These are phyloP conservation scores for Paragorgia papillata DNA, from an alignment of 92 coral and sea anemone genomes.

Conservation along the genomic window DNA sequence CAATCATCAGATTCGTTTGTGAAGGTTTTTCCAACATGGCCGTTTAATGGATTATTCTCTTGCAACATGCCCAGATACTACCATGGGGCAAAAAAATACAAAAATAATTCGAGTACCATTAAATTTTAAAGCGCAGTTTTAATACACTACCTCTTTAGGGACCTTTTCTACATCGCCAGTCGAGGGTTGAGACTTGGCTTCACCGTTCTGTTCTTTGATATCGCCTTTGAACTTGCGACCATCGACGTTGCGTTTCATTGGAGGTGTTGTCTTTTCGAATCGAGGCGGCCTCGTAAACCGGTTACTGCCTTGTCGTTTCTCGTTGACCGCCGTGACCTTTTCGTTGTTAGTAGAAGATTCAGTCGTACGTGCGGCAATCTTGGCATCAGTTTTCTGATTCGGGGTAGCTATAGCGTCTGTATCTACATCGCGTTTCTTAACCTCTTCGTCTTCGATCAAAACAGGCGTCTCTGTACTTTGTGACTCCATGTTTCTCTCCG, in stretches of 20 bases:
- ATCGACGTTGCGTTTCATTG: conserved; percentile 30
- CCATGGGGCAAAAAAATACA: no score
- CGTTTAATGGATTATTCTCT: no score
- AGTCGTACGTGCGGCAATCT: neutral
- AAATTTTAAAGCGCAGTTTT: no score
- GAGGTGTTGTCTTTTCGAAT: conserved; percentile 10
- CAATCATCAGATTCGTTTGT: no score
- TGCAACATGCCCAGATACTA: no score
- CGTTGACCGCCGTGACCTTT: conserved; percentile 7
- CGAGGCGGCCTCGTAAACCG: conserved; percentile 21
- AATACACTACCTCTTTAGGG: conserved; percentile 22
- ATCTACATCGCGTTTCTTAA: conserved; percentile 1
- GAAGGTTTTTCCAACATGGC: no score
- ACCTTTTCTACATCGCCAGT: conserved; percentile 15
- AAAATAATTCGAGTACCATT: no score
- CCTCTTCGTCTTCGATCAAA: neutral
- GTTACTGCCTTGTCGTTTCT: conserved; percentile 16
- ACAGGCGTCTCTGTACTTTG: conserved; percentile 12
- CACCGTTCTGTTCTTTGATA: conserved; percentile 18
- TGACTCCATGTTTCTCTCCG: conserved; percentile 23
- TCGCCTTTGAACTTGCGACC: conserved; percentile 18
- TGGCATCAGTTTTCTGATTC: neutral
- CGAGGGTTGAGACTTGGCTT: conserved; percentile 9
- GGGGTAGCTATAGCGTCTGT: neutral
- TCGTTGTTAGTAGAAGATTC: conserved; percentile 3